Evolutionary conservation across 2,113 vertebrate genomes (phyloP), one percentile per base, ranked within the genome.

Genomic region (Serinus canaria): DNA sequence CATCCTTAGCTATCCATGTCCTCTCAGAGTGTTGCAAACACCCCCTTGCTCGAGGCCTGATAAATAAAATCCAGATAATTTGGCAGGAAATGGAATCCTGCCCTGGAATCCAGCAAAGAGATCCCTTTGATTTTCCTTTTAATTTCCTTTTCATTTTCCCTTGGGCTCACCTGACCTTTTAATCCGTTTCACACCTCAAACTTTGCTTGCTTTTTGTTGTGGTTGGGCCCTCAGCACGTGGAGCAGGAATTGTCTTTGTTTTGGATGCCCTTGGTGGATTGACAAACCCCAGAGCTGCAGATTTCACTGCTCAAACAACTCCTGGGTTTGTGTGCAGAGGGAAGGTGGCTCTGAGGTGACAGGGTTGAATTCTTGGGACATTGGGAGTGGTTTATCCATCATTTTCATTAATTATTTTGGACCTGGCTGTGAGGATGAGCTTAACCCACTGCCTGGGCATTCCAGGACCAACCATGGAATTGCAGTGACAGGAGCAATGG

Each of bases 191-290:
- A 14, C 35, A 9, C 53, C 62, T 58, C 50, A 3, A 3, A 52
- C 11, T 60, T 60, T 0, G 0, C 59, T 46, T 10, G 3, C 12
- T 5, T 43, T 14, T 3, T 18, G 20, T 10, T 4, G 30, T 18
- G 76, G 15, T 0, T 31, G 3, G n/a, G 22, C 14, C 2, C 11
- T 19, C 24, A 6, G 27, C 11, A 3, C 6, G 0, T 1, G 9
- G 23, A 28, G 49, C 17, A 30, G 80, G 76, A 59, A 6, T 31
- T 19, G 13, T 8, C 11, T 49, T 23, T 41, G 18, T 37, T 46
- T 44, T 37, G 41, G 59, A 6, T 73, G 43, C 49, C 44, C 30
- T 60, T 39, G n/a, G 22, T 2, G 3, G 63, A 62, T 17, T 60
- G 9, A 0, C 0, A 11, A 43, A 27, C 17, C 37, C 47, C n/a